Conservation (phyloP, 2,113 vertebrate species). For the Oreochromis aureus region DNA sequence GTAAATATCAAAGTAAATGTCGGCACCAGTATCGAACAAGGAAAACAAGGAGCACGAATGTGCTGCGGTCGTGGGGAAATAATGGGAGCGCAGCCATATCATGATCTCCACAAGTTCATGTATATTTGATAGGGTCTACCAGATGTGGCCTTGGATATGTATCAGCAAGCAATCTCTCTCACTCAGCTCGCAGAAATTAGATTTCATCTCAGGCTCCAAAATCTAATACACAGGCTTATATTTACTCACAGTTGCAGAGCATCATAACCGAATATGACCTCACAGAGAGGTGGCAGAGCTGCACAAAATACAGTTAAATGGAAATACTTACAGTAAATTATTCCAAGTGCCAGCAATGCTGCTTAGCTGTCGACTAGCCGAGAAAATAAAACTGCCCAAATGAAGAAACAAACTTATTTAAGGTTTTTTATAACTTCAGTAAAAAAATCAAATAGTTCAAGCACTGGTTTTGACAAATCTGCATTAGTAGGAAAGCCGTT, state of each 20-base stretch:
- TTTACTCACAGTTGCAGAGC: slow-evolving; percentile 66
- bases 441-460: background rate
- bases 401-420: background rate
- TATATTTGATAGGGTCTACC: slow-evolving; percentile 62
- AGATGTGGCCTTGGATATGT: slow-evolving; percentile 61
- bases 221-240: slow-evolving; percentile 68
- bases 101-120: slow-evolving; percentile 48
- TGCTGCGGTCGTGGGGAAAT: slow-evolving; percentile 6
- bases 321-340: slow-evolving; percentile 59
- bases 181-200: slow-evolving; percentile 59
- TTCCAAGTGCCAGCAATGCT: slow-evolving; percentile 30
- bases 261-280: slow-evolving; percentile 64
- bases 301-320: slow-evolving; percentile 57
- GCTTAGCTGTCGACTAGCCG: background rate
- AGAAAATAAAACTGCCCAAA: background rate
- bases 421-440: background rate
- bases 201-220: slow-evolving; percentile 62
- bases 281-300: slow-evolving; percentile 21
- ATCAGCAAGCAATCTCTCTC: slow-evolving; percentile 52
- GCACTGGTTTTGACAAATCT: background rate
- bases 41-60: background rate
- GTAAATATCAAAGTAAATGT: slow-evolving; percentile 47
- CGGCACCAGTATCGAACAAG: background rate
- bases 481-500: background rate
- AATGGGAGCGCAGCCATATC: slow-evolving; percentile 29